Evolutionary conservation across 2,113 vertebrate genomes (phyloP), one percentile per base, ranked within the genome.

Genomic region (Microtus richardsoni): DNA sequence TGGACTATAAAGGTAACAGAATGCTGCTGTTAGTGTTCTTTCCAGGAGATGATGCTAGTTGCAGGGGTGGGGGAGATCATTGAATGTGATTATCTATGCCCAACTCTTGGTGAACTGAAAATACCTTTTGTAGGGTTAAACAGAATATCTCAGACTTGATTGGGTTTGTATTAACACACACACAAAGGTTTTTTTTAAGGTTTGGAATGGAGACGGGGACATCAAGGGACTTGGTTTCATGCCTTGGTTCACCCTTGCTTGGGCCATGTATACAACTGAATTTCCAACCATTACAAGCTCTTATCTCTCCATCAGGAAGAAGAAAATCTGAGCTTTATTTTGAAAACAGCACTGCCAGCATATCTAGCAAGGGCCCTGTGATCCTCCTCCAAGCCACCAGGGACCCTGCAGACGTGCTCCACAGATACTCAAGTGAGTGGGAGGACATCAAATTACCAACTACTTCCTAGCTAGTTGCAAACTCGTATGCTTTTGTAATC

Each of bases 291-390:
- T 66, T 1, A 47, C 39, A 33, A 19, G 2, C 16, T 68, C 4
- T 84, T 44, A 0, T 12, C 36, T 0, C 93, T 94, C 30, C 33
- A n/a, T 87, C 66, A 98, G 98, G 96, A 82, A 83, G 17, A 64
- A 97, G 97, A 78, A 97, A 39, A 77, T 70, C 96, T 58, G 89
- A 88, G 17, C 3, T 78, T 64, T 30, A 16, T 39, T 26, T 79
- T 82, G 77, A 88, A 41, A 93, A 96, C 0, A 1, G 14, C 3
- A 64, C 49, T 24, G 96, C 97, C 14, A 75, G 2, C 2, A 91
- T 98, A 39, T 97, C 97, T 21, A 98, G 98, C 77, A 89, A 93
- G 77, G 98, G 97, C 28, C 97, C 98, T 52, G 68, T 98, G 77
- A 93, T 98, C 88, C 97, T 98, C 14, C 98, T 98, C 36, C 95